Evolutionary conservation across 2,888 invertebrate species (phyloP), one percentile per base, ranked within the genome.

Genomic region (Odontomyia ornata): DNA sequence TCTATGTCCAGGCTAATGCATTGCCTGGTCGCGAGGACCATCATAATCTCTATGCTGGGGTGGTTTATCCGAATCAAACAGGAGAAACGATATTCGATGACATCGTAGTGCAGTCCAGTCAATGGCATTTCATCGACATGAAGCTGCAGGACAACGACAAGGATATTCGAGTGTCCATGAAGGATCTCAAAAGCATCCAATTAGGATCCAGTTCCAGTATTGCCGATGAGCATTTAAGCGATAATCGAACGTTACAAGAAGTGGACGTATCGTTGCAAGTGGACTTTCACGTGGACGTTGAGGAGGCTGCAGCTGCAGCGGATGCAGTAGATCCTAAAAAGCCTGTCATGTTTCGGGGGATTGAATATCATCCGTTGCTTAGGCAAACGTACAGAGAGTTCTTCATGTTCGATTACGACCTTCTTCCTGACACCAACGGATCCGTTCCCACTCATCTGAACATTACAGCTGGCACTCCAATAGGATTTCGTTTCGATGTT

Each of bases 401-500:
- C 83, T 95, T 94, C 83, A 89, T 91, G 64, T 94, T 92, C 83
- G 92, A 93, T 77, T 94, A 91, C 84, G 93, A 93, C 79, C 86
- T 93, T 67, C 88, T 92, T 1, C 89, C 90, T 0, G 88, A 89
- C n/a, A 89, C 89, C 73, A 88, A 92, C 79, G 90, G 90, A 13
- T 91, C 91, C 28, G 89, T 91, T 3, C 91, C 93, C 0, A 89
- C 90, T 73, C 84, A 91, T 3, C 85, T 95, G 27, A 93, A 94
- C 82, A 83, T 95, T 62, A 91, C 92, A 11, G 91, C 90, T 2
- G 88, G 88, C 1, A 89, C 90, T 80, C 88, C 91, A 30, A 90
- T 90, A 57, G 89, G 91, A 0, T 88, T 95, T 73, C 90, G 91
- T 79, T 95, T 95, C 83, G 88, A 89, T 76, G 88, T 96, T 13